A percentile compares a stretch with the other conserved stretches of the same genome.
phyloP scores from a whole-genome alignment of 1,140 invertebrate species.

The Archegozetes longisetosus region DNA sequence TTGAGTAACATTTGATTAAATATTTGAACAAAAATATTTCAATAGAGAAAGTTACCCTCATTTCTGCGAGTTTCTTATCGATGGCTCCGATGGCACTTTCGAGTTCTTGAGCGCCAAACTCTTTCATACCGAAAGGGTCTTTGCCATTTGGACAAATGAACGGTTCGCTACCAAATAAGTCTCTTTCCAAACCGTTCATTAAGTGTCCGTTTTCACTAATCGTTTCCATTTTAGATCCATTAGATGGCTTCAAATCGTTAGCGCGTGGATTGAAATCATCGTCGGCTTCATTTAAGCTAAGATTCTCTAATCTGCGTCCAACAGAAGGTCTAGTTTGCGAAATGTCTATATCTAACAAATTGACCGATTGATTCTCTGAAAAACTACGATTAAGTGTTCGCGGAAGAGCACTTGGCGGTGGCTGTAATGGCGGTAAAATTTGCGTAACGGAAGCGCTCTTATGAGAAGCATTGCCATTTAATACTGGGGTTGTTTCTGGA shows the following conservation, averaged over 20 bases:
- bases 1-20: neutral
- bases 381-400: slow-evolving; percentile 17
- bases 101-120: slow-evolving; percentile 19
- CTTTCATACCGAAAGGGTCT: slow-evolving; percentile 57
- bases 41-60: slow-evolving; percentile 19
- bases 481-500: neutral
- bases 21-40: neutral
- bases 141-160: slow-evolving; percentile 33
- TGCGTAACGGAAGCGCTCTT: neutral
- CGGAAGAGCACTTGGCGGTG: slow-evolving; percentile 16
- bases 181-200: slow-evolving; percentile 24
- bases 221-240: neutral
- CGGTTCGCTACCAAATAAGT: slow-evolving; percentile 48
- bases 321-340: slow-evolving; percentile 36
- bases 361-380: slow-evolving; percentile 19
- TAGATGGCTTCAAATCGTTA: slow-evolving; percentile 35
- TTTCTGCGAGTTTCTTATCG: slow-evolving; percentile 22
- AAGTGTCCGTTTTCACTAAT: neutral
- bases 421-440: slow-evolving; percentile 23
- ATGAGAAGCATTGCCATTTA: neutral
- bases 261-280: slow-evolving; percentile 57
- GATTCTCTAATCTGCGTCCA: slow-evolving; percentile 60
- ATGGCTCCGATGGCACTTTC: slow-evolving; percentile 21
- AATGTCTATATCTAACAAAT: slow-evolving; percentile 9
- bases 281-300: slow-evolving; percentile 58